These are phyloP conservation scores for Otolemur garnettii DNA, from an alignment of 2,113 vertebrate genomes.

Conservation along the genomic window DNA sequence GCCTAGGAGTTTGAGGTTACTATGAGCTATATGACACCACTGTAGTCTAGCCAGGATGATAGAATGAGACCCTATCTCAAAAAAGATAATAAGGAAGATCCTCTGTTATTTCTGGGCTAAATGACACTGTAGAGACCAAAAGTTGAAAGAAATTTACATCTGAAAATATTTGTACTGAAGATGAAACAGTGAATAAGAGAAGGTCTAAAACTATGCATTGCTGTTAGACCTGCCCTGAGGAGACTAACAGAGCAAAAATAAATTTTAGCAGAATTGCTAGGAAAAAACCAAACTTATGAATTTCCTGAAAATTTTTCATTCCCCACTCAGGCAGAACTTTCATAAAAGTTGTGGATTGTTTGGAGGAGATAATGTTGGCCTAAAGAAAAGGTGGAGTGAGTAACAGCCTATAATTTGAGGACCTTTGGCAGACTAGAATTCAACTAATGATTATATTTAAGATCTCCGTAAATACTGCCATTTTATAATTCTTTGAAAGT, in stretches of 20 bases:
- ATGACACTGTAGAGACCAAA: slow-evolving; percentile 12
- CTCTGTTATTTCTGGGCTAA: slow-evolving; percentile 39
- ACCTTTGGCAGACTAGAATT: background rate
- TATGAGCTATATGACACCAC: too few species aligned
- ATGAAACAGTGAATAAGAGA: background rate
- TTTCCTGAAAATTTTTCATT: slow-evolving; percentile 21
- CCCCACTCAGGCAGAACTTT: background rate
- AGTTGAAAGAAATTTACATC: slow-evolving; percentile 49
- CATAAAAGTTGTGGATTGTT: slow-evolving; percentile 29
- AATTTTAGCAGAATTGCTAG: slow-evolving; percentile 44
- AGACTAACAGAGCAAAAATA: slow-evolving; percentile 1
- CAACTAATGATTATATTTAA: background rate
- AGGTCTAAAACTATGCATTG: background rate
- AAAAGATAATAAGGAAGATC: too few species aligned
- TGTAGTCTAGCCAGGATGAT: too few species aligned
- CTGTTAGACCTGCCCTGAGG: background rate
- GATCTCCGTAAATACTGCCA: slow-evolving; percentile 20
- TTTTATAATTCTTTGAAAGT: slow-evolving; percentile 49
- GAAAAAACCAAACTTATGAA: background rate
- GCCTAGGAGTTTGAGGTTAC: too few species aligned
- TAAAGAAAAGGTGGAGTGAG: background rate
- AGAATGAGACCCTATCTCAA: too few species aligned
- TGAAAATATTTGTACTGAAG: slow-evolving; percentile 54
- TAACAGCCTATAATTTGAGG: slow-evolving; percentile 12
- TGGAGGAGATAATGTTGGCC: background rate